These are phyloP conservation scores for Microchrysa polita DNA, from an alignment of 2,888 invertebrate species.

Conservation along the genomic window DNA sequence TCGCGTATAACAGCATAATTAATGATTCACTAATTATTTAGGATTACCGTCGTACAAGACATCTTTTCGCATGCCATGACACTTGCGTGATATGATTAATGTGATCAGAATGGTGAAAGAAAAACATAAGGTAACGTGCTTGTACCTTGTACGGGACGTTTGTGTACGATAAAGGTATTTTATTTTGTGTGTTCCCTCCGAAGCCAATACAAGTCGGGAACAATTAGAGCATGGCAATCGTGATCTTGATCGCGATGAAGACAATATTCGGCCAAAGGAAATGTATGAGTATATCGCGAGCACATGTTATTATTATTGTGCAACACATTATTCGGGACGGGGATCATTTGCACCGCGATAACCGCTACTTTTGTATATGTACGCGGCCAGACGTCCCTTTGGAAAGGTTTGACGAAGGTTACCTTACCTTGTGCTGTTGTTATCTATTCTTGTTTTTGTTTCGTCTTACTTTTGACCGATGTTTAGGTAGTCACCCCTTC, in stretches of 20 bases:
- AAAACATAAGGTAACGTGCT: background rate
- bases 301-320: conserved; percentile 1
- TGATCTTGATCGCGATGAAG: conserved; percentile 37
- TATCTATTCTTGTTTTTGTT: conserved; percentile 47
- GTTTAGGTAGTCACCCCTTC: conserved; percentile 46
- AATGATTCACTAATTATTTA: conserved; percentile 56
- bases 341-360: conserved; percentile 37
- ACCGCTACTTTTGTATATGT: conserved; percentile 25
- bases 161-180: conserved; percentile 17
- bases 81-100: conserved; percentile 53
- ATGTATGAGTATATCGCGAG: conserved; percentile 19
- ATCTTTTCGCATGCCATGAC: conserved; percentile 46
- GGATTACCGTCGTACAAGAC: conserved; percentile 50
- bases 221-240: conserved; percentile 47
- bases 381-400: background rate
- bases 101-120: conserved; percentile 49
- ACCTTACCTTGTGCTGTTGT: conserved; percentile 41
- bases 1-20: conserved; percentile 53
- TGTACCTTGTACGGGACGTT: background rate
- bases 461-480: conserved; percentile 50
- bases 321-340: background rate
- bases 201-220: conserved; percentile 44
- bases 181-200: conserved; percentile 5
- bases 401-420: conserved; percentile 32
- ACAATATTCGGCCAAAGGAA: conserved; percentile 22